Conservation (phyloP, 1,140 invertebrate genomes). For the Lasioglossum albipes region DNA sequence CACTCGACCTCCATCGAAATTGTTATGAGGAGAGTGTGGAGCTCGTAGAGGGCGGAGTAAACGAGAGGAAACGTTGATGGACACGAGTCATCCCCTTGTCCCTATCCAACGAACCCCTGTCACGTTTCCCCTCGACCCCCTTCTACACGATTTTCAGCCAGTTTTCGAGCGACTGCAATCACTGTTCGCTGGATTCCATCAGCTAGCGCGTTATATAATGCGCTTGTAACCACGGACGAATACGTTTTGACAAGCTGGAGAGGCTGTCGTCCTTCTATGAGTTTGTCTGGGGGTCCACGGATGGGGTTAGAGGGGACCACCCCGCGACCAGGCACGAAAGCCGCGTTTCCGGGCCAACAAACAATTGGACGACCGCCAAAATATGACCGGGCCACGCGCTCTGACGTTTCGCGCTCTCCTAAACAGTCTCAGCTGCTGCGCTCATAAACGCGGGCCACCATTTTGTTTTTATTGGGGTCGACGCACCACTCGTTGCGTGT, state of each 20-base stretch:
- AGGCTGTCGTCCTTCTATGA: background rate
- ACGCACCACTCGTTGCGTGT: too few relatives aligned
- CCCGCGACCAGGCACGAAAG: too few relatives aligned
- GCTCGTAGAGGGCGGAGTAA: background rate
- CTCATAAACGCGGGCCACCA: too few relatives aligned
- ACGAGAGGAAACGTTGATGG: conserved; percentile 42
- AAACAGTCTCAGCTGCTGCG: too few relatives aligned
- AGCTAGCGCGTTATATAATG: conserved; percentile 44
- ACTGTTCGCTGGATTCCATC: conserved; percentile 35
- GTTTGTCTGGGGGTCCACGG: background rate
- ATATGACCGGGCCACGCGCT: conserved; percentile 12
- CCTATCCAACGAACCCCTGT: conserved; percentile 2
- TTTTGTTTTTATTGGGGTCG: too few relatives aligned
- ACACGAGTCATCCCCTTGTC: conserved; percentile 19
- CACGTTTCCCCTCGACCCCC: conserved; percentile 10
- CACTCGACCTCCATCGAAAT: conserved; percentile 39
- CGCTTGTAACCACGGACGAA: conserved; percentile 39
- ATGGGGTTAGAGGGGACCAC: too few relatives aligned
- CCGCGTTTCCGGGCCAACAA: conserved; percentile 44
- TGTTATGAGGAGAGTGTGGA: conserved; percentile 46
- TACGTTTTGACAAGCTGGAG: conserved; percentile 52
- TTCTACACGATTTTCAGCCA: background rate
- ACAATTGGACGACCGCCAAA: conserved; percentile 57
- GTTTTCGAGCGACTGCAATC: conserved; percentile 39
- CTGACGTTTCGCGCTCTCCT: conserved; percentile 13